Percentiles rank a stretch among this genome's conserved stretches.
Conservation (phyloP, 2,113 vertebrate species). For the Trachemys scripta region DNA sequence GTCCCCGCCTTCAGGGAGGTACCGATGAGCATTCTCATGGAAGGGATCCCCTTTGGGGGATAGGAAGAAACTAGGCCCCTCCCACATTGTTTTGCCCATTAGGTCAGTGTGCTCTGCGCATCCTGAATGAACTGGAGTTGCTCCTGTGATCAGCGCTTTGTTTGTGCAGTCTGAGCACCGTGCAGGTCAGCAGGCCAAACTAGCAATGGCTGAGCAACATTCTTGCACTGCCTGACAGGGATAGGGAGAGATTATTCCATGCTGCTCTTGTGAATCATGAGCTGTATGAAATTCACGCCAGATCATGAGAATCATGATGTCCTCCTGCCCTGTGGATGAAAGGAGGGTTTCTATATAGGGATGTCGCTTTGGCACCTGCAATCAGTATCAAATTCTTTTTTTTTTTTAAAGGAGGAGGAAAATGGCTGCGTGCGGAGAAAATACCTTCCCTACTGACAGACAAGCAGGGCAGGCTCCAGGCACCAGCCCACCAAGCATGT, state of each 20-base stretch:
- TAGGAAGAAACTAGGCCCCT: not conserved
- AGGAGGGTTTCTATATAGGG: not conserved
- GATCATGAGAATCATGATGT: not conserved
- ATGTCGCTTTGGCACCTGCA: constrained; percentile 12
- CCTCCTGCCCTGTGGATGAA: not conserved
- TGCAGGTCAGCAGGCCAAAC: not conserved
- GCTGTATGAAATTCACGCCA: not conserved
- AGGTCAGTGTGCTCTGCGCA: accelerated
- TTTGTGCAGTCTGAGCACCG: not conserved
- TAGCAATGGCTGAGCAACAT: not conserved
- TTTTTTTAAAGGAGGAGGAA: not conserved
- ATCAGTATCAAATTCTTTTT: constrained; percentile 24
- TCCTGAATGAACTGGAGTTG: not conserved
- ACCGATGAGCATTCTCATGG: not conserved
- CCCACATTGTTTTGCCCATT: accelerated
- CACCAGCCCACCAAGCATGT: too few relatives aligned
- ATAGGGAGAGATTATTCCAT: not conserved
- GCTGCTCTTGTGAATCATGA: not conserved
- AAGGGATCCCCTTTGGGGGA: not conserved
- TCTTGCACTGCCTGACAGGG: not conserved
- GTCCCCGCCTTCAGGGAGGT: not conserved
- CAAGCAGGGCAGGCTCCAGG: not conserved
- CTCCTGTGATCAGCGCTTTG: not conserved
- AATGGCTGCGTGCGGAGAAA: not conserved
- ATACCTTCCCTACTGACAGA: not conserved